Conservation (phyloP, 1,140 invertebrate species). For the Tigriopus japonicus region DNA sequence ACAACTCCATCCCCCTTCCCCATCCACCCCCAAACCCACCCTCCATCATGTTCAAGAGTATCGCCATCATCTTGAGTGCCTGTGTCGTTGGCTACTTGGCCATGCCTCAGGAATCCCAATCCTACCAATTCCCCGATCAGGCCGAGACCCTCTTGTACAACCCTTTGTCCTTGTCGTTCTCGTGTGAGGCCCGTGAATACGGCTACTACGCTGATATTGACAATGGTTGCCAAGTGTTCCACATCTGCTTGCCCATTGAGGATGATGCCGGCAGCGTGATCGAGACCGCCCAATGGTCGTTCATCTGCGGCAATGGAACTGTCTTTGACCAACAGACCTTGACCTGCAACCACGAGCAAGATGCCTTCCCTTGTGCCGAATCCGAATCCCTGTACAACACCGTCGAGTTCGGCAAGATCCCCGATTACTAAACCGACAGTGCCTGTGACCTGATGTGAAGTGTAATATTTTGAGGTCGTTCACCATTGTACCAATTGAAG, state of each 20-base stretch:
- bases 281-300: conserved; percentile 23
- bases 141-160: not conserved
- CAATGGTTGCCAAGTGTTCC: conserved; percentile 69
- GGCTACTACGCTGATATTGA: conserved; percentile 69
- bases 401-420: conserved; percentile 16
- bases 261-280: conserved; percentile 34
- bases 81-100: no score
- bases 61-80: no score
- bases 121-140: not conserved
- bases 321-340: conserved; percentile 24
- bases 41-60: no score
- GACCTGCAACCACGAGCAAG: conserved; percentile 22
- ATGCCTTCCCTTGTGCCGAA: conserved; percentile 22
- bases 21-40: no score
- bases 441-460: no score
- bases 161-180: conserved; percentile 33
- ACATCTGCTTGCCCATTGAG: conserved; percentile 52
- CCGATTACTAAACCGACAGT: no score
- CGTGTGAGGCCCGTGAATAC: conserved; percentile 49
- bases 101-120: no score
- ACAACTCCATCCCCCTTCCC: no score
- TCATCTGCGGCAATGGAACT: conserved; percentile 24
- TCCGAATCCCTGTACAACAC: conserved; percentile 18
- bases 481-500: no score
- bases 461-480: no score